A percentile compares a stretch with the other conserved stretches of the same genome.
Evolutionary conservation across 2,888 invertebrate genomes (phyloP).

Genomic region (Pterostichus niger): DNA sequence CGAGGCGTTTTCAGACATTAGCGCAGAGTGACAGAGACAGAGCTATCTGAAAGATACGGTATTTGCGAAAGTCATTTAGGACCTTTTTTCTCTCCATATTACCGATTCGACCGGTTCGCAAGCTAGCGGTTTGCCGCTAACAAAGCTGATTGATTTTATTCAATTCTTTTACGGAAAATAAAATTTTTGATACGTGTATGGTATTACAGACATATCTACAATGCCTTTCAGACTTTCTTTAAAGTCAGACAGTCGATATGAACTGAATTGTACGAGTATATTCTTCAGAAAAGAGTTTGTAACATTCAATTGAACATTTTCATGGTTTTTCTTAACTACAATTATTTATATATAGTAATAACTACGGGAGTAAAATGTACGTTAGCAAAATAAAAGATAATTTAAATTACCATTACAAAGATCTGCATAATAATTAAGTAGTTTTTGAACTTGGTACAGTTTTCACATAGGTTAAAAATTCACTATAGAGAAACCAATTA

Average conservation of each 20-base stretch:
- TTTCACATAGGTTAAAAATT: too few relatives aligned
- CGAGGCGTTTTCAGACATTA: conserved; percentile 43
- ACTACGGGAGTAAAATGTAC: too few relatives aligned
- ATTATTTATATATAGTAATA: too few relatives aligned
- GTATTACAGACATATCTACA: conserved; percentile 40
- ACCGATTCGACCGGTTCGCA: conserved; percentile 42
- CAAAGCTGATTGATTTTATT: conserved; percentile 59
- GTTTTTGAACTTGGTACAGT: too few relatives aligned
- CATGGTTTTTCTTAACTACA: too few relatives aligned
- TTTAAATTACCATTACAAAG: too few relatives aligned
- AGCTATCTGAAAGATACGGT: conserved; percentile 50
- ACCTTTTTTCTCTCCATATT: conserved; percentile 45
- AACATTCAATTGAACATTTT: background rate
- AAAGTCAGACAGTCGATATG: conserved; percentile 12
- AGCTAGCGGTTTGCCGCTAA: conserved; percentile 48
- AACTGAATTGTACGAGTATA: background rate
- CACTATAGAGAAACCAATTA: too few relatives aligned
- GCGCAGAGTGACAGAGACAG: conserved; percentile 37
- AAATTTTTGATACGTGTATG: conserved; percentile 55
- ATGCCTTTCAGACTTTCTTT: conserved; percentile 34
- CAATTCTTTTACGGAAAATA: conserved; percentile 57
- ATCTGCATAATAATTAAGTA: too few relatives aligned
- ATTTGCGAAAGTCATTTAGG: conserved; percentile 54
- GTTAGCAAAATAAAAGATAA: too few relatives aligned
- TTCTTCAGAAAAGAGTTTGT: conserved; percentile 7